Conservation (phyloP, 2,797 vertebrate species). For the Manis javanica region DNA sequence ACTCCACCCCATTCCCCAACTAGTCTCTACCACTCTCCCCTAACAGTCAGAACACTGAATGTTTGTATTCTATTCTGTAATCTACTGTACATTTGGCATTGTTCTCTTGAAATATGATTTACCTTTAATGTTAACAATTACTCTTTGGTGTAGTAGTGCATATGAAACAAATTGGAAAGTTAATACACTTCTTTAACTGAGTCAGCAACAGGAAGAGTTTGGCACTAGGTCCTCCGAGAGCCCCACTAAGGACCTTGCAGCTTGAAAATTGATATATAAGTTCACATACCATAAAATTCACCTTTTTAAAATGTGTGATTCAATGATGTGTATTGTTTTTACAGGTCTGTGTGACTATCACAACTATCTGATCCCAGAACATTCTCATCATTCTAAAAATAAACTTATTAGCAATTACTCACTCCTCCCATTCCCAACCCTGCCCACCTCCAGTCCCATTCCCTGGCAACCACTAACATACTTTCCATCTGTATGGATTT, state of each 20-base stretch:
- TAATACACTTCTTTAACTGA: not conserved
- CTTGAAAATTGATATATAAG: not conserved
- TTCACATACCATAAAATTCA: not conserved
- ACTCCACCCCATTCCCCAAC: not conserved
- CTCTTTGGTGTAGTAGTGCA: not conserved
- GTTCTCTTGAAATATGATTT: not conserved
- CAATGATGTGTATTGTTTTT: not conserved
- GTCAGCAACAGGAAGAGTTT: not conserved
- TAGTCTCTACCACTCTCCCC: not conserved
- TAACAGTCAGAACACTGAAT: not conserved
- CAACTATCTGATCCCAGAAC: not conserved
- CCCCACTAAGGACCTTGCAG: not conserved
- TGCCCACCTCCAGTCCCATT: not conserved
- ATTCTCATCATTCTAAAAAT: not conserved
- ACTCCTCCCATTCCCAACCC: not conserved
- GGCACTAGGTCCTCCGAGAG: not conserved
- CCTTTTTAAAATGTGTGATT: not conserved
- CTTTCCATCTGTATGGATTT: not conserved
- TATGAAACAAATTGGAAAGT: not conserved
- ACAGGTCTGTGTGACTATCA: not conserved
- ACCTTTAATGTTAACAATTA: not conserved
- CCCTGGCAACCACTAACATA: not conserved
- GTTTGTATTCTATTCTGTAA: not conserved
- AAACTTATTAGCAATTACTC: not conserved
- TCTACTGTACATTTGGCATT: not conserved